Evolutionary conservation across 2,888 invertebrate species (phyloP), one percentile per base, ranked within the genome.

Genomic region (Synanthedon andrenaeformis): DNA sequence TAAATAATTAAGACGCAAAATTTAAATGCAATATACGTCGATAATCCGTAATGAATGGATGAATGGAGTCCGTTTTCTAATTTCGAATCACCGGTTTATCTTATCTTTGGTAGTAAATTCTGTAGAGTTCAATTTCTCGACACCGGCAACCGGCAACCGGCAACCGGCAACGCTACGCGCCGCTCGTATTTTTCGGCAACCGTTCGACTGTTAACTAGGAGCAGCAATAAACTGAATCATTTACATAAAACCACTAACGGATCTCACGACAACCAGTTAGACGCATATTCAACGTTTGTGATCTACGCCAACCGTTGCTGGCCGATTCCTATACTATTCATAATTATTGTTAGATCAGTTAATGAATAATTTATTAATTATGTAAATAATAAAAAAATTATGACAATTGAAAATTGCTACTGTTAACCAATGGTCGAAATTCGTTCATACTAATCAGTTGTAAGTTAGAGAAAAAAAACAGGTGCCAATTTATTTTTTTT

Each of bases 191-290:
- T 76, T 76, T 74, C 64, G 70, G 67, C 69, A 61, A 73, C 63
- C 70, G 71, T 74, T 77, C 74, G 74, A 79, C 82, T 83, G 77
- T 79, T 76, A 83, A 79, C 82, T 84, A 74, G 80, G 70, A 82
- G 84, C 78, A 62, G 72, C 77, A 74, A 82, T 82, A 81, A 84
- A 84, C 77, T 65, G 72, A 79, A 77, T 76, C 70, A 86, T 86
- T 86, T 78, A 84, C 85, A 86, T 86, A 85, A 81, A 81, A 76
- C 84, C 77, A 77, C 80, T 86, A 87, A 86, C 86, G 86, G 86
- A 83, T 84, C 85, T 85, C 80, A 74, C 74, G 66, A 72, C 70
- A 85, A 87, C 86, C 79, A 74, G 87, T 87, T 79, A 65, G 63
- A 59, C 67, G 76, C 72, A 78, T 79, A 77, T 80, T 81, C 35